Base-by-base conservation (phyloP, 2,888 invertebrate species). In the Euplexia lucipara region DNA sequence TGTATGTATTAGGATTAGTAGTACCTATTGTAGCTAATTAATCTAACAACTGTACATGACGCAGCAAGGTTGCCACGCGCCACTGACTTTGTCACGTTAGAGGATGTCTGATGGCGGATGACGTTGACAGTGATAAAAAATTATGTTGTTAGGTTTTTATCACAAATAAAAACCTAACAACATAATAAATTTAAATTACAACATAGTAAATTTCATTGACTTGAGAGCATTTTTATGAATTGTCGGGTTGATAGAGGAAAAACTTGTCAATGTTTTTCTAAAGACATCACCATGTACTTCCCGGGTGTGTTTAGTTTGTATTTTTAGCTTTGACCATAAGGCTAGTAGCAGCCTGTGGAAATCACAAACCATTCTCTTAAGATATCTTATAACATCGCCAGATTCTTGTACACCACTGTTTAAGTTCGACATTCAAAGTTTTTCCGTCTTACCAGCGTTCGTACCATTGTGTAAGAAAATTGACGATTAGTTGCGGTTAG, bases 11-110 rank as follows among this genome's bases (percentile, higher is more conserved):
- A 22, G 14, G 35, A 58, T 16, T 8, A 12, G 20, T 57, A 32
- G 9, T 41, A n/a, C n/a, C n/a, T n/a, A 22, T n/a, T 49, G 0
- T 72, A 30, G n/a, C 12, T 47, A 65, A 53, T 53, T 54, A n/a
- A 45, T 22, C 20, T 48, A 37, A 41, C 45, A 61, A 61, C 39
- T 41, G 34, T 62, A 22, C 16, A 51, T 44, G 16, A 37, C 8
- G 37, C 32, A 10, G 22, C 79, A 82, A 78, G 82, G 76, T 61
- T 66, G 48, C 35, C 48, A 68, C 49, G 67, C 80, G 20, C 58
- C 60, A 61, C 44, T 66, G 67, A 51, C 41, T 79, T 63, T 30
- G 47, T 48, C 22, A 35, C 45, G 12, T 22, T 44, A 22, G 8
- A 56, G 22, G 5, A 37, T 48, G 26, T 44, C 47, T 44, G n/a